These are phyloP conservation scores for Beris morrisii DNA, from an alignment of 2,888 invertebrate genomes.

Conservation along the genomic window DNA sequence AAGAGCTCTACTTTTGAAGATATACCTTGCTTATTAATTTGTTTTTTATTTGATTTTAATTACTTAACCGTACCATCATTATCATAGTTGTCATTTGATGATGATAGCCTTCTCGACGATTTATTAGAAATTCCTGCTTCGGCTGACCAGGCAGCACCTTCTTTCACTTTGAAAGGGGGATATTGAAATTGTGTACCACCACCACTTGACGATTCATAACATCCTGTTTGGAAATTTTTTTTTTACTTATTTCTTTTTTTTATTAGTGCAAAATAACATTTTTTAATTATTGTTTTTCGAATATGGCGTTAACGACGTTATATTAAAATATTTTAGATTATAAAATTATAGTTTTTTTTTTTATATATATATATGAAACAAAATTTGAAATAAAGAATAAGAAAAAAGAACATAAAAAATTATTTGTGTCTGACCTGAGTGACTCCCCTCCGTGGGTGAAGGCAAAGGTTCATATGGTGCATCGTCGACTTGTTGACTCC, in stretches of 20 bases:
- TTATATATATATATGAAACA: neutral
- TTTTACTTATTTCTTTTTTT: too few relatives aligned
- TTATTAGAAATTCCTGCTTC: constrained; percentile 57
- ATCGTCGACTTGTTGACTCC: constrained; percentile 56
- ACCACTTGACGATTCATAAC: constrained; percentile 66
- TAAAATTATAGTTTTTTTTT: too few relatives aligned
- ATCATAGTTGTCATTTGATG: constrained; percentile 36
- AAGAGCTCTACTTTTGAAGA: too few relatives aligned
- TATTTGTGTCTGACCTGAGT: constrained; percentile 37
- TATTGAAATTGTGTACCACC: constrained; percentile 75
- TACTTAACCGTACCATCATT: constrained; percentile 36
- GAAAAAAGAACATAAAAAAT: constrained; percentile 12
- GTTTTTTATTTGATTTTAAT: constrained; percentile 2
- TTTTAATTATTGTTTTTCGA: too few relatives aligned
- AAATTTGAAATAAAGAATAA: neutral
- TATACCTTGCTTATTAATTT: too few relatives aligned
- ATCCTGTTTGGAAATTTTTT: constrained; percentile 57
- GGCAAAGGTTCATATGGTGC: constrained; percentile 50
- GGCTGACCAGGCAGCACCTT: constrained; percentile 80
- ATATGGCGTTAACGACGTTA: too few relatives aligned
- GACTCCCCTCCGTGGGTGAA: constrained; percentile 45
- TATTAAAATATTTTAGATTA: too few relatives aligned
- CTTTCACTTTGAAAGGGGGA: constrained; percentile 89
- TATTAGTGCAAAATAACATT: too few relatives aligned
- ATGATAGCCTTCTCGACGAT: constrained; percentile 31